phyloP scores from a whole-genome alignment of 2,113 vertebrate genomes.

The Festucalex cinctus region DNA sequence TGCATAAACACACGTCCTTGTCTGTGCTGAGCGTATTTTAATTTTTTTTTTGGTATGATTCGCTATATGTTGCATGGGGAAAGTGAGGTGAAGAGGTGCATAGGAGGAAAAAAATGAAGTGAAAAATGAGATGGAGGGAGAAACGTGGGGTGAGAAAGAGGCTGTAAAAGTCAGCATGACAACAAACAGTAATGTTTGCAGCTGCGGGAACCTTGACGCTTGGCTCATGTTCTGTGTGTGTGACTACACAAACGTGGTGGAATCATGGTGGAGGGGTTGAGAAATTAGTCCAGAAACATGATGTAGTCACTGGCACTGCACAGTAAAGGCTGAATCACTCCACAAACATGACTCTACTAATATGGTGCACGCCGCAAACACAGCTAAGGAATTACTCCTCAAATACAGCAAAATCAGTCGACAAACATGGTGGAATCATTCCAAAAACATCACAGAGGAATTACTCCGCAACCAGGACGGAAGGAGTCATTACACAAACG shows the following conservation, averaged over 20 bases:
- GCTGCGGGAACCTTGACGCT: slow-evolving; percentile 22
- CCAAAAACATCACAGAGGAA: too few relatives aligned
- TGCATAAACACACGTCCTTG: slow-evolving; percentile 12
- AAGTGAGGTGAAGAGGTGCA: slow-evolving; percentile 22
- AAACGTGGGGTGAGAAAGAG: slow-evolving; percentile 15
- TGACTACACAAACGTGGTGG: neutral
- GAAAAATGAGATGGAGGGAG: slow-evolving; percentile 16
- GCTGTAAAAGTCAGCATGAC: slow-evolving; percentile 32
- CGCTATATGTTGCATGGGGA: neutral
- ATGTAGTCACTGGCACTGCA: too few relatives aligned
- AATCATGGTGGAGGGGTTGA: neutral
- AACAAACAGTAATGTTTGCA: slow-evolving; percentile 27
- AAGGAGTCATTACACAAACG: too few relatives aligned
- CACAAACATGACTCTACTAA: too few relatives aligned
- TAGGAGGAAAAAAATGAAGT: slow-evolving; percentile 8
- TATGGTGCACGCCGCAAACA: neutral
- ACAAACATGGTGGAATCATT: too few relatives aligned
- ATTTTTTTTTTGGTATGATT: slow-evolving; percentile 9
- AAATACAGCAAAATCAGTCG: too few relatives aligned
- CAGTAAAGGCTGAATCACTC: too few relatives aligned
- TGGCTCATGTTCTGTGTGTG: slow-evolving; percentile 23
- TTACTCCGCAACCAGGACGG: too few relatives aligned
- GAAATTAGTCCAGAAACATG: too few relatives aligned
- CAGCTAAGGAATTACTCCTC: too few relatives aligned
- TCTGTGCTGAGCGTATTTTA: neutral